Evolutionary conservation across 1,140 invertebrate genomes (phyloP).

Genomic region (Habropoda laboriosa): DNA sequence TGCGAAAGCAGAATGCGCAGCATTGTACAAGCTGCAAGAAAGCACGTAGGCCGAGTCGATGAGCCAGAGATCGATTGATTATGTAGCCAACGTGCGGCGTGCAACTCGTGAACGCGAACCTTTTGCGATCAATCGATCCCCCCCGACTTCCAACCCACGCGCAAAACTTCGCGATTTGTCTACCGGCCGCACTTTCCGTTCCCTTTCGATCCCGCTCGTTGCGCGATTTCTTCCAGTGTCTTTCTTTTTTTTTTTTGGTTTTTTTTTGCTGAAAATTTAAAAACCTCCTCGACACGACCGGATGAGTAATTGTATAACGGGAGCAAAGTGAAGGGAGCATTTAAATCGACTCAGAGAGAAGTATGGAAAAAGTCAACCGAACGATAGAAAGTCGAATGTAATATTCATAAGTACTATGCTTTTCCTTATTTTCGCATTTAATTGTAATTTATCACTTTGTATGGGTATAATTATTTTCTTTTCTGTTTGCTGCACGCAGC

Average conservation of each 20-base stretch:
- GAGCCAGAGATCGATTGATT: conserved; percentile 55
- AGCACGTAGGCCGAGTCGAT: conserved; percentile 50
- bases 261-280: background rate
- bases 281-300: background rate
- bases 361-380: too few relatives aligned
- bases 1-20: conserved; percentile 57
- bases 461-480: too few relatives aligned
- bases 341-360: too few relatives aligned
- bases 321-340: too few relatives aligned
- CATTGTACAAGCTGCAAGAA: conserved; percentile 57
- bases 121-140: conserved; percentile 56
- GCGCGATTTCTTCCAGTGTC: background rate
- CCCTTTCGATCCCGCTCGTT: background rate
- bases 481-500: too few relatives aligned
- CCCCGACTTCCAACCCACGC: conserved; percentile 44
- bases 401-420: too few relatives aligned
- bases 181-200: too few relatives aligned
- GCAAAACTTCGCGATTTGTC: conserved; percentile 18
- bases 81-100: conserved; percentile 36
- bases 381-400: too few relatives aligned
- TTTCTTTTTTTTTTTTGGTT: background rate
- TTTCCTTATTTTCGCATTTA: too few relatives aligned
- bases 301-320: too few relatives aligned
- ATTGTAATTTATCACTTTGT: too few relatives aligned
- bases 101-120: conserved; percentile 30